phyloP scores from a whole-genome alignment of 2,797 vertebrate genomes.

The Knipowitschia caucasica region DNA sequence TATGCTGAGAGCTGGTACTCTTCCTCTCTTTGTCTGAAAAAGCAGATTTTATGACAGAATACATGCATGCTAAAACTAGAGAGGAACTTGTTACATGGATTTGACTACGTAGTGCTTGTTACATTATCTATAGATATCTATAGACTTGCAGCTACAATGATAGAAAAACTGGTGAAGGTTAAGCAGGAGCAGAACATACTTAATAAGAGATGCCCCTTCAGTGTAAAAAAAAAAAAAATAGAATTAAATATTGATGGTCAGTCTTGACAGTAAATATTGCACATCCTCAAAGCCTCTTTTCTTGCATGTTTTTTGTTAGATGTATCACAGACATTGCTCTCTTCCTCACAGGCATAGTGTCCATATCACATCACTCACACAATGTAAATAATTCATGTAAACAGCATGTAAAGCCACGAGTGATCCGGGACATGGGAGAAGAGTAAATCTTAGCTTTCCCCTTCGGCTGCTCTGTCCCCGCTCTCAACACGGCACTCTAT shows the following conservation, averaged over 20 bases:
- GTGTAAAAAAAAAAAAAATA: conserved; percentile 1
- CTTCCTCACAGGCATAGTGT: conserved; percentile 25
- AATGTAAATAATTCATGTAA: conserved; percentile 57
- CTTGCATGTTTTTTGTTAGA: conserved; percentile 28
- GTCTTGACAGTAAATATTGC: conserved; percentile 1
- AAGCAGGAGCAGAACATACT: not conserved
- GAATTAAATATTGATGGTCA: conserved; percentile 4
- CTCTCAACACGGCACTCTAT: not conserved
- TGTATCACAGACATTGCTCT: conserved; percentile 37
- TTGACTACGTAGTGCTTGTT: too few relatives aligned
- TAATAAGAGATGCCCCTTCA: conserved; percentile 4
- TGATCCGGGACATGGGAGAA: conserved; percentile 24
- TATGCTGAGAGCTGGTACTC: too few relatives aligned
- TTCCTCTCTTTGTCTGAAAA: too few relatives aligned
- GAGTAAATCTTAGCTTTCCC: conserved; percentile 19
- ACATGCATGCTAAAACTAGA: too few relatives aligned
- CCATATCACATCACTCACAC: conserved; percentile 34
- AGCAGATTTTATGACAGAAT: too few relatives aligned
- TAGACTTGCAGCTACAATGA: not conserved
- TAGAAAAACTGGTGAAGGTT: not conserved
- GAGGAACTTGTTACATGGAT: too few relatives aligned
- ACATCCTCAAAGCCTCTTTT: conserved; percentile 18
- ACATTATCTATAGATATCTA: too few relatives aligned
- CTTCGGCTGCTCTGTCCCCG: not conserved
- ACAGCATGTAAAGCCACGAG: conserved; percentile 42